phyloP scores from a whole-genome alignment of 2,888 invertebrate genomes.

The Chrysolina oricalcia region DNA sequence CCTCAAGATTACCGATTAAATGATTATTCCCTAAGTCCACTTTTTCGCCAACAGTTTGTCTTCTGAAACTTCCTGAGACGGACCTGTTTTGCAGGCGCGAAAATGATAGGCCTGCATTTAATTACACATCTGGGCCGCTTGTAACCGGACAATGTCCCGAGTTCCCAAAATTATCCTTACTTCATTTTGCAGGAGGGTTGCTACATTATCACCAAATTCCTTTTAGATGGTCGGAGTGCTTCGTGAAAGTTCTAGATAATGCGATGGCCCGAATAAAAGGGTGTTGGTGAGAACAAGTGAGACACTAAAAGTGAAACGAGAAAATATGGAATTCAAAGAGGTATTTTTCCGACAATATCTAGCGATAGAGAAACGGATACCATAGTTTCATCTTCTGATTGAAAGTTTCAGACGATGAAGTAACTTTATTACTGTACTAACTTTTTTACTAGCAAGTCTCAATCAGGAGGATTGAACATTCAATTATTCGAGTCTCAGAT shows the following conservation, averaged over 20 bases:
- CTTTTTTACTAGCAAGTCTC: too few relatives aligned
- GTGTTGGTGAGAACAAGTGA: background rate
- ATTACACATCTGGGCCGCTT: constrained; percentile 52
- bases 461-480: too few relatives aligned
- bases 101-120: constrained; percentile 54
- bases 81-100: constrained; percentile 8
- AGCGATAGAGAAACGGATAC: too few relatives aligned
- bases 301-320: too few relatives aligned
- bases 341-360: too few relatives aligned
- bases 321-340: too few relatives aligned
- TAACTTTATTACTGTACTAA: too few relatives aligned
- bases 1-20: too few relatives aligned
- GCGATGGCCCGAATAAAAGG: background rate
- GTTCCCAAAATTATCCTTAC: constrained; percentile 53
- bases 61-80: background rate
- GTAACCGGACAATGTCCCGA: constrained; percentile 50
- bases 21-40: too few relatives aligned
- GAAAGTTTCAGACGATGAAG: too few relatives aligned
- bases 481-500: too few relatives aligned
- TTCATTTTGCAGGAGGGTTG: constrained; percentile 51
- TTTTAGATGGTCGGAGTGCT: constrained; percentile 37
- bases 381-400: too few relatives aligned
- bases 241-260: background rate
- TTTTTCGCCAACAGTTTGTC: background rate
- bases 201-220: constrained; percentile 55